These are phyloP conservation scores for Dolichomitus sp. DNA, from an alignment of 2,888 invertebrate genomes.

Conservation along the genomic window DNA sequence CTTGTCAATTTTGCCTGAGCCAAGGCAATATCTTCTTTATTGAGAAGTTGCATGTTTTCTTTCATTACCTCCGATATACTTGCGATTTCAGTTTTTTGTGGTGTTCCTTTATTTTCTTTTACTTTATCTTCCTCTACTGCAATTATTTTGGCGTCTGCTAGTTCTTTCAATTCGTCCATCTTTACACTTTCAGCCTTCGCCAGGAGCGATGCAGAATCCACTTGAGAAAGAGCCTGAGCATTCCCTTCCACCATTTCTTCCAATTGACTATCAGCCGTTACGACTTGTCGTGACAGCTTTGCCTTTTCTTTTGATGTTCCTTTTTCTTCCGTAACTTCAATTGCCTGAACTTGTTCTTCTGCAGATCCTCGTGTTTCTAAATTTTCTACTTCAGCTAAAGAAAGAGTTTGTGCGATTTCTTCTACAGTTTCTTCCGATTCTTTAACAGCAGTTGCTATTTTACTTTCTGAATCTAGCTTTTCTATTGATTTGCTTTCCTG, in stretches of 20 bases:
- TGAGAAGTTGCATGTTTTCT: neutral
- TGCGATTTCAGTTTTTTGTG: neutral
- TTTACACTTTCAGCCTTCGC: constrained; percentile 9
- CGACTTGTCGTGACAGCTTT: constrained; percentile 5
- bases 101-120: neutral
- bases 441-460: neutral
- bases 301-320: constrained; percentile 14
- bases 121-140: constrained; percentile 49
- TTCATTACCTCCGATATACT: neutral
- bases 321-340: constrained; percentile 36
- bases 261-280: constrained; percentile 15
- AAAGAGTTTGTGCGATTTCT: constrained; percentile 3
- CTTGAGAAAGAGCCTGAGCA: neutral
- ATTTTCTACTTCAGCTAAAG: constrained; percentile 23
- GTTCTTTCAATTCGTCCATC: constrained; percentile 34
- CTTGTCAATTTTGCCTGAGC: constrained; percentile 21
- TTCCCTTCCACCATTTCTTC: constrained; percentile 16
- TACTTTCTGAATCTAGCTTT: neutral
- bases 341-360: constrained; percentile 28
- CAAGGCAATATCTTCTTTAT: neutral
- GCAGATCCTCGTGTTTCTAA: constrained; percentile 31
- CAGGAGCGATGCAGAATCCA: neutral
- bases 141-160: constrained; percentile 29
- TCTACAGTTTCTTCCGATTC: constrained; percentile 3
- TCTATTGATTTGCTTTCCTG: neutral